Evolutionary conservation across 2,113 vertebrate genomes (phyloP).

Genomic region (Clarias magur): DNA sequence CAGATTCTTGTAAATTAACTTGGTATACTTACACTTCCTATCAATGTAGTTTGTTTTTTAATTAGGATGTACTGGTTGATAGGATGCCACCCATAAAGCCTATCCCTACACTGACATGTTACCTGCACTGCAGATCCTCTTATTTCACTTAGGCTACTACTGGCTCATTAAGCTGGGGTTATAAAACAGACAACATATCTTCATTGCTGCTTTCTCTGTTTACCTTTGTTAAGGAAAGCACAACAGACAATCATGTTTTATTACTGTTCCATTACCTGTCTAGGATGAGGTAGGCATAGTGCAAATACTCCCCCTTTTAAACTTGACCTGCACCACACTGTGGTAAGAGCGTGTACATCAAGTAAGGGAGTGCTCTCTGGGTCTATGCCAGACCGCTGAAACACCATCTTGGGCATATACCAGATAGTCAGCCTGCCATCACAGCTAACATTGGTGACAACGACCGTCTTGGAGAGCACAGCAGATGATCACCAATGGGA

Average conservation of each 20-base stretch:
- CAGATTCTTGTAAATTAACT: no score
- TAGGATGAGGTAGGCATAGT: not conserved
- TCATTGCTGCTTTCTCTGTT: constrained; percentile 6
- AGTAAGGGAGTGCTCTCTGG: no score
- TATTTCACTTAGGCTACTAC: not conserved
- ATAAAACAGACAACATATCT: not conserved
- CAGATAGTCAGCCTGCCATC: no score
- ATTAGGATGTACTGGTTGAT: not conserved
- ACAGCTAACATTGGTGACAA: no score
- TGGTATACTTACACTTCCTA: no score
- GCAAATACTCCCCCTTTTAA: not conserved
- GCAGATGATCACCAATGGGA: no score
- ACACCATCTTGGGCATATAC: no score
- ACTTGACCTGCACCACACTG: no score
- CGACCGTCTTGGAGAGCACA: no score
- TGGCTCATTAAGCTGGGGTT: not conserved
- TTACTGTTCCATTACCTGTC: not conserved
- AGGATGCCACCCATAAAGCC: not conserved
- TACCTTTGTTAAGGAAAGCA: constrained; percentile 9
- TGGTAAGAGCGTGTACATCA: no score
- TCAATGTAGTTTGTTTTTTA: not conserved
- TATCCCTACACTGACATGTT: not conserved
- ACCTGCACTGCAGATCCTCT: not conserved
- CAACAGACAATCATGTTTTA: not conserved
- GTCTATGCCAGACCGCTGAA: no score